These are phyloP conservation scores for Rosalia funebris DNA, from an alignment of 2,888 invertebrate species.

Conservation along the genomic window DNA sequence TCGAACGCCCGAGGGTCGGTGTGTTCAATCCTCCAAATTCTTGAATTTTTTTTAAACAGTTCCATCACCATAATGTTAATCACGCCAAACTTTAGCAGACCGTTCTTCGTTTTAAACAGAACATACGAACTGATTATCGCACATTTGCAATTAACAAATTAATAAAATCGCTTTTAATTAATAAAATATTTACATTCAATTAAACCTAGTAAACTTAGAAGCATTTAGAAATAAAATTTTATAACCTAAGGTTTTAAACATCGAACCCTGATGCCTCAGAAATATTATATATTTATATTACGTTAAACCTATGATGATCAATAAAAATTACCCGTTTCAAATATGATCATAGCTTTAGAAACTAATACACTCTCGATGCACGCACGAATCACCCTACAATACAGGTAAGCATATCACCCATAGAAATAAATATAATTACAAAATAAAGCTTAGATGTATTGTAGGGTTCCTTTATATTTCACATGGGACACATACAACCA, in stretches of 20 bases:
- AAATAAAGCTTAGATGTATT: conserved; percentile 39
- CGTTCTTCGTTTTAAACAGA: conserved; percentile 12
- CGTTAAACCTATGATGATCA: conserved; percentile 35
- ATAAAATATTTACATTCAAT: conserved; percentile 42
- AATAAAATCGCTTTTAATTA: conserved; percentile 24
- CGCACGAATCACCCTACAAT: conserved; percentile 35
- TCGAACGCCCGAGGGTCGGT: too few species aligned
- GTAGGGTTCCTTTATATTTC: conserved; percentile 25
- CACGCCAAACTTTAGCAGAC: conserved; percentile 22
- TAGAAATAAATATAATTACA: conserved; percentile 47
- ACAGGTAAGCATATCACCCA: conserved; percentile 46
- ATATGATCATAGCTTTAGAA: conserved; percentile 25
- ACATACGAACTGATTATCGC: conserved; percentile 17
- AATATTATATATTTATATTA: conserved; percentile 30
- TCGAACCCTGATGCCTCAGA: conserved; percentile 58
- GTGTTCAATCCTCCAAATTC: too few species aligned
- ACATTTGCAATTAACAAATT: conserved; percentile 23
- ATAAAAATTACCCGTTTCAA: conserved; percentile 44
- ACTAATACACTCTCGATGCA: conserved; percentile 27
- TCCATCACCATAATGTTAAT: conserved; percentile 24
- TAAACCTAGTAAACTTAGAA: conserved; percentile 47
- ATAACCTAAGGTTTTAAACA: conserved; percentile 41
- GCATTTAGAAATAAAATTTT: conserved; percentile 42
- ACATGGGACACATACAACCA: conserved; percentile 31
- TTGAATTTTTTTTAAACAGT: conserved; percentile 12